Evolutionary conservation across 2,113 vertebrate species (phyloP).

Genomic region (Trichechus manatus): DNA sequence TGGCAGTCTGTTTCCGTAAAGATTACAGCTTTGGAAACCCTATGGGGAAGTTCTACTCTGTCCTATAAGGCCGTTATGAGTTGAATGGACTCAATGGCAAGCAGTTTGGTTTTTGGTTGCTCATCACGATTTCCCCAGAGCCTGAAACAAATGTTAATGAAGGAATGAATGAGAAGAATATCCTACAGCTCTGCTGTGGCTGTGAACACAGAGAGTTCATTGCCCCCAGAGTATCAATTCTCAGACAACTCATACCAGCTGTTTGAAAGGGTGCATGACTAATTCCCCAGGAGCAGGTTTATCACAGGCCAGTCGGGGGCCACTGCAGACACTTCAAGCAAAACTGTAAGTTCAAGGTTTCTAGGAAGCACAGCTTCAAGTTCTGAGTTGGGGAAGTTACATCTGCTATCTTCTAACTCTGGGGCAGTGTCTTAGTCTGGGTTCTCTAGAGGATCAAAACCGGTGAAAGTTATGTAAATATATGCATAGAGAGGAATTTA

Average conservation of each 20-base stretch:
- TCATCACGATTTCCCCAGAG: neutral
- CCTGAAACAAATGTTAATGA: neutral
- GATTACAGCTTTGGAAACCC: too few relatives aligned
- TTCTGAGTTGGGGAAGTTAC: neutral
- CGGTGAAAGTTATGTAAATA: too few relatives aligned
- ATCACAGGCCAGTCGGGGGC: neutral
- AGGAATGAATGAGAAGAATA: conserved; percentile 1
- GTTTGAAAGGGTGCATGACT: neutral
- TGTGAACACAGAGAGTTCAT: neutral
- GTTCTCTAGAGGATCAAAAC: too few relatives aligned
- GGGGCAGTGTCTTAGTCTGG: too few relatives aligned
- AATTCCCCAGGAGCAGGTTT: conserved; percentile 17
- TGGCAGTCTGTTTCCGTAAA: too few relatives aligned
- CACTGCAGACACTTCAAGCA: neutral
- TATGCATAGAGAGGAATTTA: too few relatives aligned
- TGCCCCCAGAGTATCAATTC: neutral
- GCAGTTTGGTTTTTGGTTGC: too few relatives aligned
- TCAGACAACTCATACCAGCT: conserved; percentile 14
- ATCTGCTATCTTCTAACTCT: neutral
- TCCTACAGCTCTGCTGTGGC: neutral
- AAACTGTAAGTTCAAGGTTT: neutral
- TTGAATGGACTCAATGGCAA: too few relatives aligned
- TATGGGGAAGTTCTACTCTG: too few relatives aligned
- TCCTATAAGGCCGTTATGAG: too few relatives aligned
- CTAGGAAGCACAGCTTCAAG: neutral